phyloP scores from a whole-genome alignment of 1,140 invertebrate genomes.

The Pseudoatta argentina region DNA sequence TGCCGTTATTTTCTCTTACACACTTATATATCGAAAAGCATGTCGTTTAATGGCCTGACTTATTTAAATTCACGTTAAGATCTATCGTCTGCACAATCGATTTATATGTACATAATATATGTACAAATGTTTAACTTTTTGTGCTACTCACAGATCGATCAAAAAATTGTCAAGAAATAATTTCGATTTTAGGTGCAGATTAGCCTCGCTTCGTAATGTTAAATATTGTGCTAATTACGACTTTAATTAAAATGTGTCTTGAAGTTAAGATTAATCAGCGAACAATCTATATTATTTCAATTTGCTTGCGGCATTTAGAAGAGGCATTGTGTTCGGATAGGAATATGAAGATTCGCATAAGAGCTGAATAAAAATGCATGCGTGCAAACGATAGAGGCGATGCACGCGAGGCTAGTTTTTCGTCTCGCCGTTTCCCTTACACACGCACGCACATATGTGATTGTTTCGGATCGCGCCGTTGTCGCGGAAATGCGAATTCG shows the following conservation, averaged over 20 bases:
- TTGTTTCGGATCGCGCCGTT: conserved; percentile 69
- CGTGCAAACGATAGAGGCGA: conserved; percentile 68
- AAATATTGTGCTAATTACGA: conserved; percentile 13
- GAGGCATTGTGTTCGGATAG: conserved; percentile 9
- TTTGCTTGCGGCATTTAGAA: not conserved
- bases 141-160: not conserved
- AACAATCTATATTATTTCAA: conserved; percentile 17
- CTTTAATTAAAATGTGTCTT: conserved; percentile 20
- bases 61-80: conserved; percentile 29
- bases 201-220: not conserved
- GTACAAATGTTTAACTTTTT: not conserved
- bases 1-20: not conserved
- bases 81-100: not conserved
- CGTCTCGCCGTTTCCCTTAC: conserved; percentile 55
- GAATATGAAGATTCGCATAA: conserved; percentile 31
- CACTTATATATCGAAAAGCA: not conserved
- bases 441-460: conserved; percentile 18
- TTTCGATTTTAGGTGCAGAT: not conserved
- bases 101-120: conserved; percentile 4
- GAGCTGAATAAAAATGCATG: conserved; percentile 75
- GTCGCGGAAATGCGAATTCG: conserved; percentile 82
- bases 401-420: conserved; percentile 81
- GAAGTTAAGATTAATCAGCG: not conserved
- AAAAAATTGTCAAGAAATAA: conserved; percentile 7
- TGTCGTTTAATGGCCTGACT: not conserved